Base-by-base conservation (phyloP, 2,113 vertebrate species). In the Chamaea fasciata region DNA sequence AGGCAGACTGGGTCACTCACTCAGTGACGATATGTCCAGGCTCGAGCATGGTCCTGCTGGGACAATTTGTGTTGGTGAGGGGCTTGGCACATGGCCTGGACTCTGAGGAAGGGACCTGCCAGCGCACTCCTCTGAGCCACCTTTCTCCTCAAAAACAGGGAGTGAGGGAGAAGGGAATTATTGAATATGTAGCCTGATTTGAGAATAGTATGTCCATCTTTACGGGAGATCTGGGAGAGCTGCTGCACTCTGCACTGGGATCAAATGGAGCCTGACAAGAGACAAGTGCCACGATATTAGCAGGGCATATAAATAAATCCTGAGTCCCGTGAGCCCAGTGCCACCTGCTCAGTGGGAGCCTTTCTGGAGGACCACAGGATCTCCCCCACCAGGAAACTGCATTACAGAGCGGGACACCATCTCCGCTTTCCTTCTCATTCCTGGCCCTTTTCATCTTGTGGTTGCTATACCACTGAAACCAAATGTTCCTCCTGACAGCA, bases 251-350 rank as follows among this genome's bases (percentile, higher is more conserved):
- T 41, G 31, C 22, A 10, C 26, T 28, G 68, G 26, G 39, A 67
- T 47, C 70, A 70, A 37, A 65, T 0, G 3, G 35, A 60, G 35
- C 41, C 17, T 0, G 1, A 17, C 15, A 22, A 3, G 6, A 82
- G 46, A n/a, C 39, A 74, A n/a, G 37, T 20, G 27, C 56, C 64
- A 62, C 28, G 26, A 60, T 47, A 60, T 35, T 52, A 39, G 0
- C 2, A 60, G n/a, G 35, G 27, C 28, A 73, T 49, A 15, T 5
- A 13, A 28, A 79, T 20, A 90, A 75, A 82, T 68, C 39, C 41
- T 0, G 1, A 64, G 26, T 30, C 31, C 53, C 18, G 5, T 47
- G 24, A 94, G 37, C 21, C 13, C 37, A 31, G 39, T 23, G 42
- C 5, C 0, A 11, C n/a, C 37, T 47, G 42, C 35, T 56, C 73